Evolutionary conservation across 2,113 vertebrate genomes (phyloP), one percentile per base, ranked within the genome.

Genomic region (Serinus canaria): DNA sequence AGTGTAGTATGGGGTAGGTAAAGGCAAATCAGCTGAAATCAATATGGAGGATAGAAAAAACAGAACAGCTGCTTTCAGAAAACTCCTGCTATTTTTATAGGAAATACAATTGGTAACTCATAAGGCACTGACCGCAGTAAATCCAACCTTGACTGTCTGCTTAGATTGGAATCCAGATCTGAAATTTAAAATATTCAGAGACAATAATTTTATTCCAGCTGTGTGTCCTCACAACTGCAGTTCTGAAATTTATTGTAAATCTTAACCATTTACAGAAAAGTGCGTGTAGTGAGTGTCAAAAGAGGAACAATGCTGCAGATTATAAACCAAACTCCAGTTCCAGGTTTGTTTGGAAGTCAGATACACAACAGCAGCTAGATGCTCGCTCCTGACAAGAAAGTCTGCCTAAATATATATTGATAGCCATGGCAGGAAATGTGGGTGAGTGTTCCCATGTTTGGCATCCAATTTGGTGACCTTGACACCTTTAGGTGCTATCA

Each of bases 371-470:
- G 17, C 4, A 12, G 1, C 12, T 80, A 15, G 27, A 11, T n/a
- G 12, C 12, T 69, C 50, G 37, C 15, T 66, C 39, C 87, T 69
- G 28, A 28, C 53, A 30, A 10, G 11, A 24, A 2, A 4, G 5
- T 58, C 39, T 83, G n/a, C 25, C 27, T 84, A 31, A 79, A 39
- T 8, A 4, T 20, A 10, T 8, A 15, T 16, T 64, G 44, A 7
- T 18, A 46, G 2, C 18, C n/a, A 1, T 24, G 23, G 9, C 44
- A 69, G 74, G 59, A 66, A 35, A 62, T 66, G 22, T 47, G 27
- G 10, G 13, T 0, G 0, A 60, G 28, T 59, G 17, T 6, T 87
- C 10, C 8, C 27, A 7, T 64, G 3, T 70, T 82, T 74, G 87
- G 3, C 31, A 24, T 19, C 30, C 2, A 2, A 10, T 56, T 73